Percentiles rank a stretch among this genome's conserved stretches.
These are phyloP conservation scores for Karalla daura DNA, from an alignment of 2,797 vertebrate genomes.

Conservation along the genomic window DNA sequence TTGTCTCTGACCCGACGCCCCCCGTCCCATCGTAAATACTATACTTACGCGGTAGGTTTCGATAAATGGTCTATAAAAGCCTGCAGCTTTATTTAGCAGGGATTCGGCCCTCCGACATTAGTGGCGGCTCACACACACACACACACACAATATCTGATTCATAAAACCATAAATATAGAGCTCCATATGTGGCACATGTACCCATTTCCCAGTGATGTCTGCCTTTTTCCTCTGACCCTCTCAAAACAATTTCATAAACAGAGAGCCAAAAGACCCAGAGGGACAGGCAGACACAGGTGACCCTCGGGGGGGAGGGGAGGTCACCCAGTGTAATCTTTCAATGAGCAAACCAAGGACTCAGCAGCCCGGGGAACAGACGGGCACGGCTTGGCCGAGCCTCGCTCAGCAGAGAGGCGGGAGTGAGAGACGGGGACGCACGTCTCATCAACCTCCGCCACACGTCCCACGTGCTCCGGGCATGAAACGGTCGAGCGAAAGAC, in stretches of 20 bases:
- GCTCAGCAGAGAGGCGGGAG: slow-evolving; percentile 40
- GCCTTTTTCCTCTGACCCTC: not conserved
- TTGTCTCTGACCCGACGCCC: slow-evolving; percentile 19
- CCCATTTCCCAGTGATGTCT: not conserved
- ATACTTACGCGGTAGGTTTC: slow-evolving; percentile 20
- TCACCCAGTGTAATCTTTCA: slow-evolving; percentile 55
- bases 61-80: slow-evolving; percentile 33
- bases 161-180: slow-evolving; percentile 32
- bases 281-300: slow-evolving; percentile 59
- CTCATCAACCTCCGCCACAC: slow-evolving; percentile 36
- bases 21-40: slow-evolving; percentile 34
- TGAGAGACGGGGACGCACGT: slow-evolving; percentile 45
- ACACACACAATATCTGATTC: not conserved
- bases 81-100: slow-evolving; percentile 43
- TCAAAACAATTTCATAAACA: slow-evolving; percentile 23
- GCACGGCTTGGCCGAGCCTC: slow-evolving; percentile 26
- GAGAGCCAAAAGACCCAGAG: slow-evolving; percentile 15
- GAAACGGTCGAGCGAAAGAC: not conserved
- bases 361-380: slow-evolving; percentile 61
- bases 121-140: slow-evolving; percentile 2
- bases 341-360: slow-evolving; percentile 63
- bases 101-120: slow-evolving; percentile 28
- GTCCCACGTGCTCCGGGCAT: not conserved
- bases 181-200: not conserved
- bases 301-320: slow-evolving; percentile 51